phyloP scores from a whole-genome alignment of 2,797 vertebrate species.

The Poeciliopsis infans region DNA sequence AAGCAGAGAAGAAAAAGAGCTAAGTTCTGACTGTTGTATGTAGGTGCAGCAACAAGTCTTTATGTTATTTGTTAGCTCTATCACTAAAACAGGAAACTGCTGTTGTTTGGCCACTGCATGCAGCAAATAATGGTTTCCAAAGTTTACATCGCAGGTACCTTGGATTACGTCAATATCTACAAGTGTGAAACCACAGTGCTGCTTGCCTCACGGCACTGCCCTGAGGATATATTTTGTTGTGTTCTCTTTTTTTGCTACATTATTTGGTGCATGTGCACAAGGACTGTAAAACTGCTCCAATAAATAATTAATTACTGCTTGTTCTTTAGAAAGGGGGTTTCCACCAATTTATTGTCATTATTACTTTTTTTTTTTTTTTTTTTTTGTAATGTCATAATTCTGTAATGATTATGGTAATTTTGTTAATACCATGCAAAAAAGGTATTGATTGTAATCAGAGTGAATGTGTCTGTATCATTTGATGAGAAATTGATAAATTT shows the following conservation, averaged over 20 bases:
- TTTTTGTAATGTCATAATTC: neutral
- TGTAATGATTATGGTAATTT: neutral
- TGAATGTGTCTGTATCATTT: neutral
- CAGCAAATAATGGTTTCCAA: neutral
- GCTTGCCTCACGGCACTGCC: neutral
- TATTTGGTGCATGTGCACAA: neutral
- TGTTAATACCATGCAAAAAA: neutral
- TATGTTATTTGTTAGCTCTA: neutral
- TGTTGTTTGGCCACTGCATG: neutral
- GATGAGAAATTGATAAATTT: neutral
- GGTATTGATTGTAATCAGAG: neutral
- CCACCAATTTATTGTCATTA: neutral
- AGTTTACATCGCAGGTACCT: conserved; percentile 11
- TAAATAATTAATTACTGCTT: neutral
- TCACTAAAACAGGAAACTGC: conserved; percentile 21
- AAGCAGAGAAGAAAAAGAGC: neutral
- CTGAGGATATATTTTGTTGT: conserved; percentile 4
- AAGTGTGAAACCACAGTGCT: conserved; percentile 67
- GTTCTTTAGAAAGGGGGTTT: neutral
- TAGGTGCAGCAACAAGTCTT: conserved; percentile 2
- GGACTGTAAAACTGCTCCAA: neutral
- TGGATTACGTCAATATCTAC: conserved; percentile 30
- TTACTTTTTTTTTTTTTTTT: too few species aligned
- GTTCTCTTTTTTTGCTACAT: neutral
- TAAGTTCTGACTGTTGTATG: neutral